Conservation (phyloP, 2,888 invertebrate genomes). For the Drosophila kuntzei region DNA sequence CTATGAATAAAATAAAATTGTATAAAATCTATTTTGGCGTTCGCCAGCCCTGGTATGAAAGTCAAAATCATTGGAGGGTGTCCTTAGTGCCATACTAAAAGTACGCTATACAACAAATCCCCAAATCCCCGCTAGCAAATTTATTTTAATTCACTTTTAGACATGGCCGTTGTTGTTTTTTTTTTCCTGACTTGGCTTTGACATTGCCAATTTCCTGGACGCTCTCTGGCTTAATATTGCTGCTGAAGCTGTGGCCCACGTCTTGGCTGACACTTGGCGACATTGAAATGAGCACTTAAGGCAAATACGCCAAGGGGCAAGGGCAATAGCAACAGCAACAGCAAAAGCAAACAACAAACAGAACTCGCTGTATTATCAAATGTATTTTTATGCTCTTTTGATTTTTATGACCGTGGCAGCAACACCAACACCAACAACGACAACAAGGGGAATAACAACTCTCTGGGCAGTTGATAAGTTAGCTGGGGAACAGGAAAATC, state of each 20-base stretch:
- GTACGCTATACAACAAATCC: constrained; percentile 80
- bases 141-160: constrained; percentile 81
- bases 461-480: constrained; percentile 71
- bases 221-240: constrained; percentile 26
- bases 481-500: constrained; percentile 49
- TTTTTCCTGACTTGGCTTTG: constrained; percentile 52
- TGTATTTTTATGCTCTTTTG: constrained; percentile 81
- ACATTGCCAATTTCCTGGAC: constrained; percentile 75
- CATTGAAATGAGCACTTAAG: constrained; percentile 80
- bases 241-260: constrained; percentile 53
- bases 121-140: constrained; percentile 80
- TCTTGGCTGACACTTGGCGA: constrained; percentile 77
- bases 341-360: constrained; percentile 59
- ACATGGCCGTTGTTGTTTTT: constrained; percentile 44
- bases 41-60: constrained; percentile 57
- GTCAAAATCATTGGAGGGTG: constrained; percentile 50
- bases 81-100: constrained; percentile 67
- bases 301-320: constrained; percentile 71
- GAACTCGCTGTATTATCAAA: constrained; percentile 75
- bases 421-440: constrained; percentile 35
- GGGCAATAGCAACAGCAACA: constrained; percentile 47
- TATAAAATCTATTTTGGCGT: constrained; percentile 12
- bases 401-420: constrained; percentile 73
- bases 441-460: constrained; percentile 44
- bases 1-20: not conserved